A percentile compares a stretch with the other conserved stretches of the same genome.
Evolutionary conservation across 2,113 vertebrate genomes (phyloP).

Genomic region (Tyto alba): DNA sequence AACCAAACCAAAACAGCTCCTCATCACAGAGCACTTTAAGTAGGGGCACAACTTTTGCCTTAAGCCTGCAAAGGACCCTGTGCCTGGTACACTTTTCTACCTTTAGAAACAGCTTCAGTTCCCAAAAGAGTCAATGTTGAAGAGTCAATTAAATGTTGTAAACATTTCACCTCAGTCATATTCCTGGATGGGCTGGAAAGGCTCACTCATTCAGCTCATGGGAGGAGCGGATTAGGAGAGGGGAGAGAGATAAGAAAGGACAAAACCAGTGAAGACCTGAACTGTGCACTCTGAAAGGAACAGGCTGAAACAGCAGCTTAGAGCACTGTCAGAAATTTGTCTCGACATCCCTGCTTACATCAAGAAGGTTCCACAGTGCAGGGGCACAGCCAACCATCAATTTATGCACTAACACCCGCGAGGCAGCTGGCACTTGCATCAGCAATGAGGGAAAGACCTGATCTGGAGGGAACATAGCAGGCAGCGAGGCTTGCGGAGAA

Average conservation of each 20-base stretch:
- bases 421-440: not conserved
- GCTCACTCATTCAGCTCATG: not conserved
- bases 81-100: not conserved
- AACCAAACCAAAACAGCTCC: too few relatives aligned
- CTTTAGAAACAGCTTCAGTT: not conserved
- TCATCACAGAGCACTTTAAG: not conserved
- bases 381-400: fast-evolving
- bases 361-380: not conserved
- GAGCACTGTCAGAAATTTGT: not conserved
- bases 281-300: not conserved
- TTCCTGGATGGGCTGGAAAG: not conserved
- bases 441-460: not conserved
- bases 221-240: not conserved
- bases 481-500: not conserved
- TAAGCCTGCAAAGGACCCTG: not conserved
- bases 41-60: not conserved
- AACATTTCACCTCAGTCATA: not conserved
- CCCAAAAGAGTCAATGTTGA: not conserved
- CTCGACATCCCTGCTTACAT: not conserved
- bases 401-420: fast-evolving
- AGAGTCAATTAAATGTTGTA: not conserved
- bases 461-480: not conserved
- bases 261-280: not conserved
- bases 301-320: not conserved
- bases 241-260: not conserved